Evolutionary conservation across 2,113 vertebrate genomes (phyloP).

Genomic region (Panurus biarmicus): DNA sequence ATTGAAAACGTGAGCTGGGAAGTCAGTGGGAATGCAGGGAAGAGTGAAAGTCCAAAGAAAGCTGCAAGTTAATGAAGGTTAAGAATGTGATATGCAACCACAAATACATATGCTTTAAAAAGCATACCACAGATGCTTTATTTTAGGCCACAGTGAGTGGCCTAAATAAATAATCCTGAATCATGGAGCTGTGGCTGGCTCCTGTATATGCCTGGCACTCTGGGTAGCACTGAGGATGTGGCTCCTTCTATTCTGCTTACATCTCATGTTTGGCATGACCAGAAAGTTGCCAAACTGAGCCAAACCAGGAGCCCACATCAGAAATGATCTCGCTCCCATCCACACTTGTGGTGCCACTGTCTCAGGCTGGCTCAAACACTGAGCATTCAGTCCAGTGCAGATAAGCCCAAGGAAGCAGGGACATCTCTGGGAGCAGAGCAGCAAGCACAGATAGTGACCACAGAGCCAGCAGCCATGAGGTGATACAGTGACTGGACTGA

Average conservation of each 20-base stretch:
- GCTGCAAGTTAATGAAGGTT: neutral
- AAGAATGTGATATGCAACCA: neutral
- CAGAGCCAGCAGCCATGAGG: neutral
- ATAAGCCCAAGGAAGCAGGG: neutral
- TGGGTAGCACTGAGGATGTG: neutral
- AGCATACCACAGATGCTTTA: neutral
- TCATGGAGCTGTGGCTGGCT: neutral
- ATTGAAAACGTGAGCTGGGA: neutral
- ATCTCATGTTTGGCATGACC: neutral
- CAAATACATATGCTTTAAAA: neutral
- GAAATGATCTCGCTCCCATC: neutral
- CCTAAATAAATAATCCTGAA: neutral
- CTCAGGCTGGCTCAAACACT: neutral
- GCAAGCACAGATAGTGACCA: neutral
- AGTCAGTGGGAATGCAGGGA: neutral
- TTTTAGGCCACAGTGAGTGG: neutral
- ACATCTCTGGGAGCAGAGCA: neutral
- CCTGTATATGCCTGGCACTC: neutral
- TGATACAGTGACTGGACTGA: neutral
- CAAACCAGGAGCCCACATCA: neutral
- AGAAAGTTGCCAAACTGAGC: neutral
- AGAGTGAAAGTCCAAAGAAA: neutral
- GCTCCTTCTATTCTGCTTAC: neutral
- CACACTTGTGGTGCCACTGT: neutral
- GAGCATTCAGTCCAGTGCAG: neutral